Base-by-base conservation (phyloP, 2,113 vertebrate species). In the Plecturocebus donacophilus region DNA sequence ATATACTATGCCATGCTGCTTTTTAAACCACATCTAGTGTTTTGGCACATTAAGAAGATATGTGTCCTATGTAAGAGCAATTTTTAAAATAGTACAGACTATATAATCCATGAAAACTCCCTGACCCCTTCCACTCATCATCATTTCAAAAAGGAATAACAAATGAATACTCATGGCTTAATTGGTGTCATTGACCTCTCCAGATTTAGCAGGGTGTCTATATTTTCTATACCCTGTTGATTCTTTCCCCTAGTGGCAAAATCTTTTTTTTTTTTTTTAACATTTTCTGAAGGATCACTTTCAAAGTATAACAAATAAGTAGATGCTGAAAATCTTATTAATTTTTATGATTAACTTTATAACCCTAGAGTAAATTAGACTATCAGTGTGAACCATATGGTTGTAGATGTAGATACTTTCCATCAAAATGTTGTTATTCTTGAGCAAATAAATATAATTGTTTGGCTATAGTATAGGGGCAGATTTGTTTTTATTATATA, bases 301-400 rank as follows among this genome's bases (percentile, higher is more conserved):
- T 91, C 56, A 66, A 93, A 82, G 58, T 93, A 38, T 87, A 92
- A 77, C 45, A 71, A 58, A 54, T 84, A 91, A 96, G 14, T 79
- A 83, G 75, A 6, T 61, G 8, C 38, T 94, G 14, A 81, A 75
- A 87, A 54, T 81, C 30, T 56, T 95, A 47, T 19, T 85, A 77
- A 66, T 83, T 75, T 93, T 92, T 87, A 79, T 84, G 30, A 79
- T 79, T 80, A 75, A n/a, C 21, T 86, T 95, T 8, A 71, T 93
- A 95, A n/a, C 11, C 30, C 40, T 90, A 21, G 11, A 76, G 23
- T 80, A 91, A 96, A 76, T 91, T 80, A 91, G 20, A 12, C 6
- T 49, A 52, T 90, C n/a, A 73, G 5, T 52, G 35, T 90, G 81
- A 93, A 73, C 47, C 25, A 17, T 88, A 61, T 82, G 40, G 21